Percentiles rank a stretch among this genome's conserved stretches.
Conservation (phyloP, 1,140 invertebrate genomes). For the Lerema accius region DNA sequence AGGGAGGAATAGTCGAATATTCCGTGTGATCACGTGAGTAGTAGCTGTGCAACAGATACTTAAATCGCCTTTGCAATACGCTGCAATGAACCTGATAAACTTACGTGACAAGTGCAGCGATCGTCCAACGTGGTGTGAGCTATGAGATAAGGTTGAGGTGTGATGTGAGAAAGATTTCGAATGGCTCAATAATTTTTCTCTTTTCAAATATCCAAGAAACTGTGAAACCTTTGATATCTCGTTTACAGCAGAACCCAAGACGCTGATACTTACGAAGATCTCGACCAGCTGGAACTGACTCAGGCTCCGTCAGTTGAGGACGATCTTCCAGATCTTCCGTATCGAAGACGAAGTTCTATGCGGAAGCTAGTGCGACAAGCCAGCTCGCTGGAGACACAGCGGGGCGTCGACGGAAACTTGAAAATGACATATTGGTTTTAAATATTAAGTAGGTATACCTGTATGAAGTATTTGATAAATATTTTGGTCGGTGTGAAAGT, state of each 20-base stretch:
- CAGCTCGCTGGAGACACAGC: constrained; percentile 90
- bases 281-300: constrained; percentile 83
- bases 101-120: no score
- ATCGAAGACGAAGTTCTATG: constrained; percentile 82
- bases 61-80: no score
- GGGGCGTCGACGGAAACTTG: constrained; percentile 89
- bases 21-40: no score
- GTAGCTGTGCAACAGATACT: no score
- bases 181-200: not conserved
- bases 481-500: no score
- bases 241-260: constrained; percentile 63
- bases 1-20: no score
- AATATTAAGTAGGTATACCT: constrained; percentile 22
- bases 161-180: no score
- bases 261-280: constrained; percentile 84
- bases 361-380: constrained; percentile 87
- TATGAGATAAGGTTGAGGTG: no score
- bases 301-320: constrained; percentile 68
- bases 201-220: no score
- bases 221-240: constrained; percentile 4
- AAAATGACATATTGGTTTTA: constrained; percentile 94
- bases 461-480: no score
- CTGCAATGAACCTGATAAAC: no score
- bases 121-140: no score
- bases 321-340: constrained; percentile 67